These are phyloP conservation scores for Villa cingulata DNA, from an alignment of 2,888 invertebrate species.

Conservation along the genomic window DNA sequence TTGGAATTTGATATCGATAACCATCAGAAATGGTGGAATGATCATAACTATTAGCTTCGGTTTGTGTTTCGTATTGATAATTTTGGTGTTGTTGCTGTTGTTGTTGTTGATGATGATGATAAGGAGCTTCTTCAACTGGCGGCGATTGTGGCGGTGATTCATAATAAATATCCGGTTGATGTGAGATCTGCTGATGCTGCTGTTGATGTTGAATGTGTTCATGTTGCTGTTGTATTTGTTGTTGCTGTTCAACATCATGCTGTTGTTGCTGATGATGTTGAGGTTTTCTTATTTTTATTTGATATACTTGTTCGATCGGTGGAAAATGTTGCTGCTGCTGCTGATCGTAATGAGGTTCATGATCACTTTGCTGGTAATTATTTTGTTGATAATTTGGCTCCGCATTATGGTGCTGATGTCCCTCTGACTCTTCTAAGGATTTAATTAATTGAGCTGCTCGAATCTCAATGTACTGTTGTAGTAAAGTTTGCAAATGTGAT, in stretches of 20 bases:
- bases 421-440: conserved; percentile 28
- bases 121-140: background rate
- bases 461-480: conserved; percentile 34
- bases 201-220: background rate
- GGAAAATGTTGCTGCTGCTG: background rate
- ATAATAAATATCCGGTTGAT: background rate
- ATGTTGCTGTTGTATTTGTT: too few relatives aligned
- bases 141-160: background rate
- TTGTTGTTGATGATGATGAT: background rate
- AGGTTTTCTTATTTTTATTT: background rate
- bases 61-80: conserved; percentile 2
- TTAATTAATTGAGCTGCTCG: conserved; percentile 33
- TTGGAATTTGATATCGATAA: conserved; percentile 1
- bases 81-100: background rate
- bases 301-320: conserved; percentile 4
- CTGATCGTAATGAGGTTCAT: background rate
- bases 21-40: background rate
- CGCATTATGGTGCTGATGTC: background rate
- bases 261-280: conserved; percentile 1
- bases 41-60: background rate
- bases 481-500: conserved; percentile 29
- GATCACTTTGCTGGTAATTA: background rate
- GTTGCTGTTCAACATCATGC: background rate
- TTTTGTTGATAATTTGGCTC: conserved; percentile 13
- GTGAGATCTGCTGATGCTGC: background rate